Evolutionary conservation across 1,140 invertebrate species (phyloP), one percentile per base, ranked within the genome.

Genomic region (Phenacoccus solenopsis): DNA sequence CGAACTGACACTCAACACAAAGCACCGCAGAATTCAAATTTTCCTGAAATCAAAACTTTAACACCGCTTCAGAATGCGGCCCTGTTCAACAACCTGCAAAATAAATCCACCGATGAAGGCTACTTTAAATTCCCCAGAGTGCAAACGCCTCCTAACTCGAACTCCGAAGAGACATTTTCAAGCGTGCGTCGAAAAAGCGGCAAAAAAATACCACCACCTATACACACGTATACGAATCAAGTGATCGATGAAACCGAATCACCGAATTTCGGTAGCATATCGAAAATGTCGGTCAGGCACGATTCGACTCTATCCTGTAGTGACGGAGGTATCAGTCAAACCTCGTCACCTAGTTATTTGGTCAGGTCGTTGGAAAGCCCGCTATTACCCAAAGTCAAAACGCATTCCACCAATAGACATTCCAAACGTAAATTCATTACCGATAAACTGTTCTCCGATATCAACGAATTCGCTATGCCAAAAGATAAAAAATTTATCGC

Each of bases 361-460:
- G 20, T 64, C 20, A 24, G 59, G 20, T 64, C 59, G 22, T 27
- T 64, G 22, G 59, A 64, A 22, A 64, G 59, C 25, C 59, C 59
- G 10, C 21, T 64, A 3, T 24, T 64, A 16, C 59, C 59, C 59
- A 64, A 64, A 64, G 25, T 64, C 59, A 64, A 64, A 64, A 64
- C 21, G 1, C 59, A 64, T 16, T 64, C 59, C 20, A 64, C 59
- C 22, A 64, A 64, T 16, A 20, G 59, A 24, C 22, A 64, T 20
- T 64, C 59, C 4, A 64, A 64, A 64, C 59, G 59, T 27, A 64
- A 64, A 64, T 64, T 64, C 21, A 64, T 64, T 10, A 64, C 59
- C 3, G 59, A 64, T 27, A 64, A 25, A 20, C 16, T 64, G 4
- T 64, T 64, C 25, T 64, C 59, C 21, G 59, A 64, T 24, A 24